Evolutionary conservation across 2,888 invertebrate species (phyloP), one percentile per base, ranked within the genome.

Genomic region (Idaea aversata): DNA sequence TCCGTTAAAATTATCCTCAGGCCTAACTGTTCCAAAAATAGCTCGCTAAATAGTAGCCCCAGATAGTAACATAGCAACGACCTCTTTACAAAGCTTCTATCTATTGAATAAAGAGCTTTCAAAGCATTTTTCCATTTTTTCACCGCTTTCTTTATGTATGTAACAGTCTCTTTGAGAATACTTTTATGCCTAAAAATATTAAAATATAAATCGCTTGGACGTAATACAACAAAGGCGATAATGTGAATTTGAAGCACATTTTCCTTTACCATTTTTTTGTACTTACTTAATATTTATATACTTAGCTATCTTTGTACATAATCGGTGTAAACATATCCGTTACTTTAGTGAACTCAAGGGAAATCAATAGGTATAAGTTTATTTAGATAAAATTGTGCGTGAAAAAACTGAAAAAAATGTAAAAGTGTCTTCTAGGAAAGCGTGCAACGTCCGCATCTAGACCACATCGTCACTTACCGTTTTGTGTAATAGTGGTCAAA

Each of bases 1-100:
- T 38, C 38, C 13, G 10, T 4, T 13, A 47, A 47, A 47, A 47
- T 47, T 1, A 47, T 47, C 13, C 47, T 47, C 47, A 47, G 13
- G 47, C 47, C 47, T 47, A 47, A 47, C 5, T 47, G 58, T 16
- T 59, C 16, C 58, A 15, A 16, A 59, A 59, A 59, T 59, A 13
- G 16, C 34, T 13, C 13, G 59, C 59, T 59, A 59, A 59, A 34
- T 25, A 62, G 15, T 25, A 34, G 59, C 10, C 59, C 59, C 59
- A 57, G 59, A 67, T 67, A 63, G 65, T 63, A 36, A 61, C 61
- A 57, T 65, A 63, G 65, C 67, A 67, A 65, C 67, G 65, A 63
- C 65, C 67, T 65, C 65, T 38, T 64, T 65, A 6, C 64, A 67
- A 67, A 67, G 59, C 59, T 59, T 63, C 61, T 61, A 66, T 59